Evolutionary conservation across 2,888 invertebrate species (phyloP).

Genomic region (Chymomyza procnemis): DNA sequence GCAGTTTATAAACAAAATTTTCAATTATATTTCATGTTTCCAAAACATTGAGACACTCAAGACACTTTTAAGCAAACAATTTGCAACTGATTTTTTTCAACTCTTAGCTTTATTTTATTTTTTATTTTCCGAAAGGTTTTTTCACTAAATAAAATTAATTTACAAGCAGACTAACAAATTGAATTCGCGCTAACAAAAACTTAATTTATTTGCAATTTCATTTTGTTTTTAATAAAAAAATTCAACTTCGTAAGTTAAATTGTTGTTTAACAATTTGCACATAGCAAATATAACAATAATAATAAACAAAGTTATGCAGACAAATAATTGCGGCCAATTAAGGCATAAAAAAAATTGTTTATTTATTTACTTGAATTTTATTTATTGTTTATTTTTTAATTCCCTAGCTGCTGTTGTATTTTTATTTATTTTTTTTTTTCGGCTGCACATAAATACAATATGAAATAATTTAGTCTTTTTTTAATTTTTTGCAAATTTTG

Average conservation of each 20-base stretch:
- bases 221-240: neutral
- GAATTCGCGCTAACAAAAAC: neutral
- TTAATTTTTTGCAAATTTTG: neutral
- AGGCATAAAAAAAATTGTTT: neutral
- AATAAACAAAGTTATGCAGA: conserved; percentile 4
- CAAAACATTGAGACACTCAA: too few species aligned
- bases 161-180: neutral
- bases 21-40: too few species aligned
- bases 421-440: too few species aligned
- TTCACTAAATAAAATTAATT: too few species aligned
- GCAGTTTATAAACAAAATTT: too few species aligned
- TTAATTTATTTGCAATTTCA: neutral
- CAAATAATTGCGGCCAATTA: neutral
- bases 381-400: neutral
- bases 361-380: neutral
- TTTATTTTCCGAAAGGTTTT: too few species aligned
- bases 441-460: neutral
- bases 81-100: too few species aligned
- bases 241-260: neutral
- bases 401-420: neutral
- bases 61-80: too few species aligned
- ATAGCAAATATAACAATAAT: neutral
- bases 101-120: too few species aligned
- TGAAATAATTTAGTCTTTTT: neutral
- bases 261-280: neutral